Evolutionary conservation across 2,797 vertebrate species (phyloP), one percentile per base, ranked within the genome.

Genomic region (Spondyliosoma cantharus): DNA sequence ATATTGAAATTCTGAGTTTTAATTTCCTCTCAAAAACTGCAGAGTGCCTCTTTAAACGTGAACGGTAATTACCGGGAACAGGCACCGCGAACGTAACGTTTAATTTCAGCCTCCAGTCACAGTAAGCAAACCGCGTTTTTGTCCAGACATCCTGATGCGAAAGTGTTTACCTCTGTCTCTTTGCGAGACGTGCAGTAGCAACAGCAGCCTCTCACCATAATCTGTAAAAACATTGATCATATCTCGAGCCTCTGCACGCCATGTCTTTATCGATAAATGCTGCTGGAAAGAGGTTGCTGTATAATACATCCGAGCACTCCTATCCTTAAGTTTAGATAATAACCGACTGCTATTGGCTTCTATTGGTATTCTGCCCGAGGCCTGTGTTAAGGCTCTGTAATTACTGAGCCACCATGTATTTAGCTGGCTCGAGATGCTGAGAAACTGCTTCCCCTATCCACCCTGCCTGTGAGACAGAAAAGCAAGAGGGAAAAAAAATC

Each of bases 341-440:
- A 90, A 90, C 79, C 66, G 65, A 79, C 81, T 89, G 78, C 88
- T 87, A 67, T 80, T 90, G 85, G 86, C 75, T 86, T 88, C 80
- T 77, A 82, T 89, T 89, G 90, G 83, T 89, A 82, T 90, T 90
- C 88, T 83, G 87, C 89, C 85, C 60, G 37, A 19, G 87, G 92
- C 86, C 82, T 90, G 87, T 90, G 90, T 89, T 85, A 86, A 76
- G 76, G 80, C 91, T 90, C 90, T 93, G 86, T 92, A 93, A 93
- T 93, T 93, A 94, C 86, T 71, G 77, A 90, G 86, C 86, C 91
- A 92, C 86, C 90, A 86, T 93, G 92, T 92, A 94, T 86, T 94
- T 92, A 93, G 79, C 79, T 91, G 90, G 87, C 86, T 83, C 73
- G 67, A 84, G 83, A 89, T 64, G 37, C 87, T 89, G 87, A 87